phyloP scores from a whole-genome alignment of 2,888 invertebrate genomes.

The Salticus scenicus region DNA sequence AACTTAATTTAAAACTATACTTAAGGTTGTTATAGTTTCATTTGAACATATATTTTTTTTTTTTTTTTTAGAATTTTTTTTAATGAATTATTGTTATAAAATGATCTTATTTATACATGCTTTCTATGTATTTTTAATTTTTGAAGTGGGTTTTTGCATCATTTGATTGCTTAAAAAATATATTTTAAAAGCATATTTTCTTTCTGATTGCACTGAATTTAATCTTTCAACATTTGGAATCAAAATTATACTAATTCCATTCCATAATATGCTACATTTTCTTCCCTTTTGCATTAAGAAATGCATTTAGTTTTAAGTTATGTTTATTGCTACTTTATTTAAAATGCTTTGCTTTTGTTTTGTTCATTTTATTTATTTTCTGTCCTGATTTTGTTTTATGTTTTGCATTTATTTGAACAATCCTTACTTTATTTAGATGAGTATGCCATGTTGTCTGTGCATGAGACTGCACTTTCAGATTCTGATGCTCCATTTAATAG shows the following conservation, averaged over 20 bases:
- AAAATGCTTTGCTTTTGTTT: neutral
- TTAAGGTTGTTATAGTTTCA: no score
- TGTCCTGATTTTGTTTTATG: neutral
- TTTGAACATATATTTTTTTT: no score
- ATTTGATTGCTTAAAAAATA: no score
- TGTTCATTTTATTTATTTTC: neutral
- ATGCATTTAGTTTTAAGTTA: neutral
- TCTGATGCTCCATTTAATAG: neutral
- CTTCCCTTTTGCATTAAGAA: neutral
- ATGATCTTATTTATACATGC: no score
- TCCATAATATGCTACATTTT: neutral
- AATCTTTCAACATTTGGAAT: no score
- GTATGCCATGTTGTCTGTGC: neutral
- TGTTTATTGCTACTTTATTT: neutral
- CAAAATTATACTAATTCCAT: neutral
- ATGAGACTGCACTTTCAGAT: slow-evolving; percentile 4
- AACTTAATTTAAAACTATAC: no score
- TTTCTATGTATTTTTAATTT: no score
- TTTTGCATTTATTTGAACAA: slow-evolving; percentile 1
- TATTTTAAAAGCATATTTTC: no score
- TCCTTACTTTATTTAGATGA: slow-evolving; percentile 18
- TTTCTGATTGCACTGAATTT: no score
- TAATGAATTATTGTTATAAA: no score
- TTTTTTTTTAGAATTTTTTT: no score
- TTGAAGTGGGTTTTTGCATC: no score